phyloP scores from a whole-genome alignment of 92 coral and sea anemone genomes.

The Actinernus sp. region DNA sequence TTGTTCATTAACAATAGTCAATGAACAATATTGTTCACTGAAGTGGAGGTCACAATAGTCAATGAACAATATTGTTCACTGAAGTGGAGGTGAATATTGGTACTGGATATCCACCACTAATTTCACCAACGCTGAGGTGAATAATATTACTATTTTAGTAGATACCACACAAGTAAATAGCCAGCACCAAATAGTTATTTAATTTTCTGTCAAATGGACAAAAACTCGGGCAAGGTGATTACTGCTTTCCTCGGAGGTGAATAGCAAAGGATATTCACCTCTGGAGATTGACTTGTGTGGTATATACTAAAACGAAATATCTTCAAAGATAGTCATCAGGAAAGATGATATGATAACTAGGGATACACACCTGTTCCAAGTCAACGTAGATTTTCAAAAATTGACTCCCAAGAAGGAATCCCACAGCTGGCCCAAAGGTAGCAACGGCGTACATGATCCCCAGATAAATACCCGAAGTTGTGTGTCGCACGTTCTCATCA shows the following conservation, averaged over 20 bases:
- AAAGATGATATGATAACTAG: not conserved
- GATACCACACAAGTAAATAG: no score
- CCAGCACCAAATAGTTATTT: no score
- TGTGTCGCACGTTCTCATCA: constrained; percentile 89
- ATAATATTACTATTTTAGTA: not conserved
- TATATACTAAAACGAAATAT: not conserved
- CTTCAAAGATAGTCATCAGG: not conserved
- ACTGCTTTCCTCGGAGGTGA: no score
- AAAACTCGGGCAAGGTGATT: no score
- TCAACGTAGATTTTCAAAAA: constrained; percentile 88
- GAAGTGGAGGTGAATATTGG: no score
- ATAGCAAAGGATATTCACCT: no score
- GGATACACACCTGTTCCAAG: constrained; percentile 71
- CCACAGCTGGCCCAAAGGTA: constrained; percentile 90
- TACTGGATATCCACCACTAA: no score
- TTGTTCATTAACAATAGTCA: no score
- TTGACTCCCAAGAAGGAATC: constrained; percentile 87
- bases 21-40: no score
- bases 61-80: no score
- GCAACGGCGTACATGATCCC: constrained; percentile 94
- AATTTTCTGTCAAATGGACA: no score
- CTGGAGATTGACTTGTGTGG: not conserved
- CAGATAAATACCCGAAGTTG: constrained; percentile 84
- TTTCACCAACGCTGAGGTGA: not conserved
- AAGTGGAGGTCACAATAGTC: no score